These are phyloP conservation scores for Rhorus exstirpatorius DNA, from an alignment of 2,888 invertebrate species.

Conservation along the genomic window DNA sequence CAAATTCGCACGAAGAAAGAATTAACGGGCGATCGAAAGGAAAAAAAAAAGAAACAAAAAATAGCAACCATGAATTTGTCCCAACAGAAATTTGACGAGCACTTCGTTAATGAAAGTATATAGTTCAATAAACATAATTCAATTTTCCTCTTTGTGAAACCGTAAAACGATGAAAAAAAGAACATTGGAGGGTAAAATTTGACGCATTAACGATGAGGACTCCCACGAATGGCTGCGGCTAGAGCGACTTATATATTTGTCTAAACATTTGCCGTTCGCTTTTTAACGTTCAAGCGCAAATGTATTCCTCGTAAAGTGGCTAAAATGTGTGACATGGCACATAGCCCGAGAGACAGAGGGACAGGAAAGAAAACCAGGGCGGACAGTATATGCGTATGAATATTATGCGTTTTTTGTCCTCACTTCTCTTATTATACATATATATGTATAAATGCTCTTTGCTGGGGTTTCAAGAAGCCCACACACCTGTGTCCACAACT, in stretches of 20 bases:
- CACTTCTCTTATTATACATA: conserved; percentile 2
- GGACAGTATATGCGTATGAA: conserved; percentile 29
- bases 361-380: conserved; percentile 11
- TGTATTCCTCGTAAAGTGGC: conserved; percentile 23
- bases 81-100: too few species aligned
- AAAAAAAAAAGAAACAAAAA: conserved; percentile 2
- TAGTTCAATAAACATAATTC: not conserved
- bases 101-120: too few species aligned
- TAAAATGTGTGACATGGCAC: conserved; percentile 38
- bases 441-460: not conserved
- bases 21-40: not conserved
- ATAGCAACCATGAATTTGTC: too few species aligned
- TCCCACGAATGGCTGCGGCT: not conserved
- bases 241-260: too few species aligned
- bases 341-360: conserved; percentile 16
- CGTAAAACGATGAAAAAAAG: not conserved
- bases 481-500: conserved; percentile 59
- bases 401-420: conserved; percentile 29
- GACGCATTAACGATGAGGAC: not conserved
- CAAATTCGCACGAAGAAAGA: conserved; percentile 11
- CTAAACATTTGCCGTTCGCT: conserved; percentile 2
- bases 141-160: not conserved
- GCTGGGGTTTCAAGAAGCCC: conserved; percentile 34
- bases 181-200: not conserved
- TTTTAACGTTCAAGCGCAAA: not conserved